Percentiles rank a stretch among this genome's conserved stretches.
These are phyloP conservation scores for Stenodema calcarata DNA, from an alignment of 2,888 invertebrate genomes.

Conservation along the genomic window DNA sequence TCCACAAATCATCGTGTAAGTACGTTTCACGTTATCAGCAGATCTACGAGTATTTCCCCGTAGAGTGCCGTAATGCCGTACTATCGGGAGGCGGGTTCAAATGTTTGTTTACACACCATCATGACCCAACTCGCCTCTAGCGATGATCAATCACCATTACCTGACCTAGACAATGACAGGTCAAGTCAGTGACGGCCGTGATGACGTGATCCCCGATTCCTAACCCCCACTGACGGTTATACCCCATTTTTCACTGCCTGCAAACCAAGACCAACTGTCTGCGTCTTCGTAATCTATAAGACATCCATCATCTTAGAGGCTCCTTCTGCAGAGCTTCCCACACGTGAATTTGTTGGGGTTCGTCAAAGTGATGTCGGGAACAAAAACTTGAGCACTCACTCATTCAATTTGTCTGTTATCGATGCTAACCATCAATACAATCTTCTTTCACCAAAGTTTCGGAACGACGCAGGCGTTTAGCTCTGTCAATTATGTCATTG, in stretches of 20 bases:
- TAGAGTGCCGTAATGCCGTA: too few species aligned
- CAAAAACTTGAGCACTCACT: too few species aligned
- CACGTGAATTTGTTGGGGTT: background rate
- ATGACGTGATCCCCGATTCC: background rate
- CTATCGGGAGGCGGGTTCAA: background rate
- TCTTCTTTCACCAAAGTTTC: too few species aligned
- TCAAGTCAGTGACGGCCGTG: background rate
- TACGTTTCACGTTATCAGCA: too few species aligned
- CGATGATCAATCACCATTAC: conserved; percentile 27
- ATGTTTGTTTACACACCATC: conserved; percentile 17
- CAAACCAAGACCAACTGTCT: background rate
- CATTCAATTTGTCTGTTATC: too few species aligned
- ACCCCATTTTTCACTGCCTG: background rate
- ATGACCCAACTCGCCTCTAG: background rate
- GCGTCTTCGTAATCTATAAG: background rate
- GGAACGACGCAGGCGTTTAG: too few species aligned
- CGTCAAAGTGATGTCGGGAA: too few species aligned
- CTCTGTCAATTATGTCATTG: too few species aligned
- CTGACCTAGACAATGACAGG: conserved; percentile 27
- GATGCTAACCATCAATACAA: too few species aligned
- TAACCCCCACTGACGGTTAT: background rate
- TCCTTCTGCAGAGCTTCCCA: background rate
- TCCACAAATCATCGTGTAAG: too few species aligned
- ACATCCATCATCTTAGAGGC: background rate
- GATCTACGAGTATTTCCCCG: too few species aligned